Evolutionary conservation across 2,888 invertebrate species (phyloP).

Genomic region (Aphodius granarius): DNA sequence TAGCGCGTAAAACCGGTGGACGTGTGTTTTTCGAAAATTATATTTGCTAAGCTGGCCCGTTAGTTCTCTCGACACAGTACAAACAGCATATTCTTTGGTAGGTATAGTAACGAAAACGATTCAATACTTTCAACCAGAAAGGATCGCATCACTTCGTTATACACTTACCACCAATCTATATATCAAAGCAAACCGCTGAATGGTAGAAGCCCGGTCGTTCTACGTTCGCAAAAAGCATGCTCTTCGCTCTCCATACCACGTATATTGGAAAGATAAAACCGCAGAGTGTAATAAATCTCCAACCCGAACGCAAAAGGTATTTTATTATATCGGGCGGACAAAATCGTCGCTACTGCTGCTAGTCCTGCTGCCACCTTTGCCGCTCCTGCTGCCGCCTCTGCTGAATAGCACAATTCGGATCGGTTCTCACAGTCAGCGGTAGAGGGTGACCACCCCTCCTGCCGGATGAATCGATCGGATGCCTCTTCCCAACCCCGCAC

Average conservation of each 20-base stretch:
- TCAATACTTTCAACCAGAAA: neutral
- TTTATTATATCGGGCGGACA: neutral
- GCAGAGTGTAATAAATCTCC: constrained; percentile 4
- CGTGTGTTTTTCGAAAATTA: neutral
- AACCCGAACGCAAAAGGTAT: constrained; percentile 10
- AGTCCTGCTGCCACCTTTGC: neutral
- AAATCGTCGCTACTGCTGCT: neutral
- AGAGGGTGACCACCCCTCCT: constrained; percentile 10
- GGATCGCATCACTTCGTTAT: neutral
- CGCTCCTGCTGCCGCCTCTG: neutral
- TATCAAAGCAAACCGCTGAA: neutral
- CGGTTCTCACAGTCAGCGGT: constrained; percentile 16
- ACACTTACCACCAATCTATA: neutral
- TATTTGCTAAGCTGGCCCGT: too few relatives aligned
- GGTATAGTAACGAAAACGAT: too few relatives aligned
- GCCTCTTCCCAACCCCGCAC: constrained; percentile 32
- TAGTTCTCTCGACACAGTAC: too few relatives aligned
- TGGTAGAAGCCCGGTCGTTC: neutral
- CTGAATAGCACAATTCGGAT: neutral
- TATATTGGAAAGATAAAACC: constrained; percentile 7
- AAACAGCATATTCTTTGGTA: too few relatives aligned
- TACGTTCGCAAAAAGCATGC: neutral
- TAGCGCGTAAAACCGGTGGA: neutral
- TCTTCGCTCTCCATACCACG: neutral
- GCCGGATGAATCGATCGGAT: constrained; percentile 27